A percentile compares a stretch with the other conserved stretches of the same genome.
phyloP scores from a whole-genome alignment of 35 echinoderm and acorn worm genomes.

The Apostichopus parvimensis region DNA sequence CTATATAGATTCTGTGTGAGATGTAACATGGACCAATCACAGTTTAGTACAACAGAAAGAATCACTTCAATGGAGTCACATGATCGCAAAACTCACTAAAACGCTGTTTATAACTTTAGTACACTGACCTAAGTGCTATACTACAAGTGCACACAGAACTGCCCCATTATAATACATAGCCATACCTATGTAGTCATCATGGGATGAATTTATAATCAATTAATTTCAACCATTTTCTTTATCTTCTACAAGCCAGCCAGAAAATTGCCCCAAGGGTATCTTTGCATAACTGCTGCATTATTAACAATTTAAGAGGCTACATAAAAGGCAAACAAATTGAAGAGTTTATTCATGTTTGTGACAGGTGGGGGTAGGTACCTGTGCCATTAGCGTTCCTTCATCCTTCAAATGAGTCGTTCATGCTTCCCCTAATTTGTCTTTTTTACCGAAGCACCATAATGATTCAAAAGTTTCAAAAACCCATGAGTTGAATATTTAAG shows the following conservation, averaged over 20 bases:
- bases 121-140: too few relatives aligned
- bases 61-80: too few relatives aligned
- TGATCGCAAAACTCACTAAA: too few relatives aligned
- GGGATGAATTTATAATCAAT: not conserved
- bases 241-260: not conserved
- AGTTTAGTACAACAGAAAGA: not conserved
- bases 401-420: constrained; percentile 11
- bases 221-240: not conserved
- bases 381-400: not conserved
- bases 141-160: not conserved
- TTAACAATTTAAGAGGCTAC: constrained; percentile 24
- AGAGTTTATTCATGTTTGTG: constrained; percentile 13
- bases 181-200: not conserved
- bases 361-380: constrained; percentile 3
- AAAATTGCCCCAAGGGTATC: constrained; percentile 29
- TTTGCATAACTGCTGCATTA: constrained; percentile 6
- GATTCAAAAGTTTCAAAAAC: not conserved
- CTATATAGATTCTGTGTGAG: not conserved
- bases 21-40: not conserved
- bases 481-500: too few relatives aligned
- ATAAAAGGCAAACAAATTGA: constrained; percentile 22
- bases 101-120: too few relatives aligned
- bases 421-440: not conserved
- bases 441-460: constrained; percentile 21
- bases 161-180: not conserved